Percentiles rank a stretch among this genome's conserved stretches.
Evolutionary conservation across 2,797 vertebrate genomes (phyloP).

Genomic region (Danio albolineatus): DNA sequence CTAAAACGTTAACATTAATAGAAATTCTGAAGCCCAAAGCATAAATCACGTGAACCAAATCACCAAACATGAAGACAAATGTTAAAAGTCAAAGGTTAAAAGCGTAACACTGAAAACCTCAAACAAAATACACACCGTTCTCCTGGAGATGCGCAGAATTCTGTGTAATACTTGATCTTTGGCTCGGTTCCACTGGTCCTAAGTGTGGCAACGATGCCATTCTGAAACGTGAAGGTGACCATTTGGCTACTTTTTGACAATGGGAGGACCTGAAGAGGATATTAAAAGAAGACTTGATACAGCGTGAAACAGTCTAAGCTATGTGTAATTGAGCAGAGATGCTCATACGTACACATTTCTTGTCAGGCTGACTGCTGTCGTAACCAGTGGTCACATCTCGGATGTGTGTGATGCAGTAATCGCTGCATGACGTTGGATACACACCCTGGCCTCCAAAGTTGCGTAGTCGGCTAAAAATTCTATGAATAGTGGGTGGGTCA

Average conservation of each 20-base stretch:
- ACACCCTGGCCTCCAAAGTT: slow-evolving; percentile 79
- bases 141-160: slow-evolving; percentile 86
- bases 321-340: neutral
- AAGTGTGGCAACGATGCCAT: slow-evolving; percentile 90
- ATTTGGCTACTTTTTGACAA: slow-evolving; percentile 90
- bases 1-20: no score
- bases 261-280: slow-evolving; percentile 83
- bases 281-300: neutral
- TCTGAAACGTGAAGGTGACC: slow-evolving; percentile 93
- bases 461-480: slow-evolving; percentile 87
- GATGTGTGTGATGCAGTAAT: slow-evolving; percentile 79
- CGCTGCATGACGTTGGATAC: slow-evolving; percentile 85
- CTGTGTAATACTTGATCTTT: slow-evolving; percentile 95
- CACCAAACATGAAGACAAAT: no score
- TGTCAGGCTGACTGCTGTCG: slow-evolving; percentile 86
- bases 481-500: slow-evolving; percentile 84
- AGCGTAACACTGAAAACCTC: neutral
- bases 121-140: slow-evolving; percentile 78
- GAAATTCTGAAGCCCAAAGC: no score
- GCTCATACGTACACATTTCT: slow-evolving; percentile 81
- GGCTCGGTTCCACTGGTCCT: slow-evolving; percentile 96
- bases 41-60: no score
- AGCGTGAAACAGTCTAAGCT: neutral
- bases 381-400: slow-evolving; percentile 91
- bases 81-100: no score